Evolutionary conservation across 2,797 vertebrate genomes (phyloP), one percentile per base, ranked within the genome.

Genomic region (Sebastes vulpes): DNA sequence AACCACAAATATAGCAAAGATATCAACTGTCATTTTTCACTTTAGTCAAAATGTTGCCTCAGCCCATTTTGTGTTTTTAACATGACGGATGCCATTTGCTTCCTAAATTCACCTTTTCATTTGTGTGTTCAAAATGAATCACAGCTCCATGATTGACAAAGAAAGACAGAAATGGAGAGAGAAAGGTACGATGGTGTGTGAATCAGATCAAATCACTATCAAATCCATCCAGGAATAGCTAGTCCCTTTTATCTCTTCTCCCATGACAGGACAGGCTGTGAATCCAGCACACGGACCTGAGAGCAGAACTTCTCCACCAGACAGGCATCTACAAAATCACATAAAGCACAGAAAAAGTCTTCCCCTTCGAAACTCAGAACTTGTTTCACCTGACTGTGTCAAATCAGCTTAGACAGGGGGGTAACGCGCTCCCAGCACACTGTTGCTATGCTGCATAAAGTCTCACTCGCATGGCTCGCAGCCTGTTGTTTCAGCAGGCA

Each of bases 341-440:
- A 8, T 69, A 60, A 53, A 65, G 25, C 65, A 63, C n/a, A 54
- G 28, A 68, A 65, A 58, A 79, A 64, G 20, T 70, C 64, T 65
- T 79, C 29, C 20, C 46, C 46, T 9, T 16, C 20, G 52, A 76
- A 80, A 70, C 52, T 75, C 59, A 32, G 57, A 68, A 57, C 74
- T 81, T 81, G 66, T 88, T 85, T 88, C 88, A 93, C 87, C 89
- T 90, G 79, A 83, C 84, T 83, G 75, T 91, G 87, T 91, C 87
- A 72, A 89, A 92, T 90, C 78, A 81, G 85, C 71, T 91, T 74
- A 88, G 87, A 79, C 79, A 77, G 66, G 20, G 25, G 38, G 74
- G 69, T 26, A 77, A 66, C 71, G 68, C 0, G 61, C 88, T 87
- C 79, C 63, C 75, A 75, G 85, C 75, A 61, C 60, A 71, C 75